Evolutionary conservation across 2,113 vertebrate species (phyloP).

Genomic region (Todiramphus chloris): DNA sequence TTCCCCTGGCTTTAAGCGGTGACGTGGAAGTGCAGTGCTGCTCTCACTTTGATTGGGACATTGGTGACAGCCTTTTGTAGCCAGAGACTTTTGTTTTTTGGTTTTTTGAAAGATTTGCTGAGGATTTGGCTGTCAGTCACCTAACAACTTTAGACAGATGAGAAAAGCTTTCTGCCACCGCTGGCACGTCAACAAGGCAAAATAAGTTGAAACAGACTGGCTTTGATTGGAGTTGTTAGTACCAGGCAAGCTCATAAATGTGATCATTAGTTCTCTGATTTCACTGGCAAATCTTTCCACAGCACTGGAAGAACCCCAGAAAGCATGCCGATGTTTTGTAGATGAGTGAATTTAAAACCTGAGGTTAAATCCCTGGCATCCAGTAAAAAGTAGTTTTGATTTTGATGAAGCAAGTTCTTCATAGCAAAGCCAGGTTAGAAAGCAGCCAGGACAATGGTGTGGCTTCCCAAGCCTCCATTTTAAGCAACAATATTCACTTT

Average conservation of each 20-base stretch:
- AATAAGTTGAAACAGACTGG: constrained; percentile 35
- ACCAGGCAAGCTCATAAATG: not conserved
- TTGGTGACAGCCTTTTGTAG: not conserved
- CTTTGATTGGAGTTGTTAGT: constrained; percentile 23
- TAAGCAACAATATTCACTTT: not conserved
- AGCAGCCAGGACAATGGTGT: not conserved
- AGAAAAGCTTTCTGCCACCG: not conserved
- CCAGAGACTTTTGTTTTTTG: not conserved
- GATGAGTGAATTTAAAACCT: not conserved
- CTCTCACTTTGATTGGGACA: not conserved
- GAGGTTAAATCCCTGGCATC: not conserved
- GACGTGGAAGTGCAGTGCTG: not conserved
- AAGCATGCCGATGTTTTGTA: not conserved
- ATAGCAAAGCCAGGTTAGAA: not conserved
- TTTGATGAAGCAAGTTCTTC: not conserved
- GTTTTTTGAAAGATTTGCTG: not conserved
- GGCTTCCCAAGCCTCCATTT: not conserved
- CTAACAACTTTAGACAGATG: not conserved
- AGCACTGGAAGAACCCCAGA: not conserved
- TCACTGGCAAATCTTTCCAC: constrained; percentile 27
- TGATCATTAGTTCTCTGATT: constrained; percentile 35
- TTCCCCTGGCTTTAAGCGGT: not conserved
- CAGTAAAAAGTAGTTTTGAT: not conserved
- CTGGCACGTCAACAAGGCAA: not conserved
- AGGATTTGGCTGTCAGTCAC: not conserved